Base-by-base conservation (phyloP, 2,888 invertebrate genomes). In the Zootermopsis nevadensis region DNA sequence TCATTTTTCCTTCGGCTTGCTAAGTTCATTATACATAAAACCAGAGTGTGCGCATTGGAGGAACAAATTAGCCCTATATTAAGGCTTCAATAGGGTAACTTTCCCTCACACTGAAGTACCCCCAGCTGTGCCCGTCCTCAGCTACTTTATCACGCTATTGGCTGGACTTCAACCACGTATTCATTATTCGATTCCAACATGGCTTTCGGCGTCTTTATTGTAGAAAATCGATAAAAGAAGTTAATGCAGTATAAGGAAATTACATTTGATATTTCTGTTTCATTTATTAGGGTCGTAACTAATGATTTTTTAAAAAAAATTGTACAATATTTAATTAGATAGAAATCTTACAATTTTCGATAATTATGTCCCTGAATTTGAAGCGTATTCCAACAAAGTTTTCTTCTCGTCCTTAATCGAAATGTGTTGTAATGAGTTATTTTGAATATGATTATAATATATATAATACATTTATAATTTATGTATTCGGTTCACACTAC, bases 101-200 rank as follows among this genome's bases (percentile, higher is more conserved):
- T 38, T 30, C 74, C 82, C 55, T 42, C 74, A 74, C 38, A 33
- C 27, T 72, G 30, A 35, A 55, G 82, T 76, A 55, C 42, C 60
- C 74, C 74, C 74, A 35, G 31, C 82, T 74, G 60, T n/a, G 74
- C 53, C 76, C n/a, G 33, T 31, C 74, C 74, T 55, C 33, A 27
- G 82, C 82, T 60, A 74, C 82, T 82, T 82, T 82, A 35, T 82
- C 76, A 82, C 82, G 55, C 82, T 33, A 82, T 74, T 80, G 80
- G 74, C 38, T 74, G 33, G 74, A 74, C 7, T 74, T 33, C 31
- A 24, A 74, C 38, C 74, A 12, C 42, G n/a, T 74, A n/a, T 74
- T 74, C 38, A 74, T 74, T 74, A 35, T 74, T 74, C 74, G 74
- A 24, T n/a, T 60, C 60, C 60, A 60, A 60, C 60, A 60, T 60